Conservation (phyloP, 2,888 invertebrate species). For the Rosalia funebris region DNA sequence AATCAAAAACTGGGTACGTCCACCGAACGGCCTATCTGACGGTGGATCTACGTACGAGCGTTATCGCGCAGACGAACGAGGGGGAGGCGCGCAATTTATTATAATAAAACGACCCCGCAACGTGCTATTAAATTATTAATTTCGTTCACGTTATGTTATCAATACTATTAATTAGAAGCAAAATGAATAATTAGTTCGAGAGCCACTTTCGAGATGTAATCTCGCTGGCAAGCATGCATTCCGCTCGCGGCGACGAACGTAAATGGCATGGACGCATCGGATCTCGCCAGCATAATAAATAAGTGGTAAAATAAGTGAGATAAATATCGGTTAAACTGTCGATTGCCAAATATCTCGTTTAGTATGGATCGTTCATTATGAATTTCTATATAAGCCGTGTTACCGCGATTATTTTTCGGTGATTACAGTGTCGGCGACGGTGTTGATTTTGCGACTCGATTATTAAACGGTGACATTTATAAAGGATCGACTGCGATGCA, state of each 20-base stretch:
- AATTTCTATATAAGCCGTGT: slow-evolving; percentile 4
- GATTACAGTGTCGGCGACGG: neutral
- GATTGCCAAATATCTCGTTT: neutral
- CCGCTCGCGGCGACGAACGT: slow-evolving; percentile 30
- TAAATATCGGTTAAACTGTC: neutral
- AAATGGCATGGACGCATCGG: slow-evolving; percentile 39
- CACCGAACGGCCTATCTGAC: slow-evolving; percentile 25
- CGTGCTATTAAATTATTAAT: slow-evolving; percentile 52
- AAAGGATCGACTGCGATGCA: neutral
- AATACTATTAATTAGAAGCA: slow-evolving; percentile 46
- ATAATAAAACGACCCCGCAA: slow-evolving; percentile 38
- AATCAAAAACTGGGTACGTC: slow-evolving; percentile 48
- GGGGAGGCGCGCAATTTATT: slow-evolving; percentile 33
- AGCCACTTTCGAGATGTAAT: slow-evolving; percentile 30
- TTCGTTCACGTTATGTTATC: slow-evolving; percentile 44
- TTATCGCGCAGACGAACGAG: slow-evolving; percentile 12
- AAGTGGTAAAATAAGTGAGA: slow-evolving; percentile 33
- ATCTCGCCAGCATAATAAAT: slow-evolving; percentile 41
- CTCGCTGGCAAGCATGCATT: slow-evolving; percentile 31
- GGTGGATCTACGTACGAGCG: slow-evolving; percentile 10
- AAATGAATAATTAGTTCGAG: slow-evolving; percentile 42
- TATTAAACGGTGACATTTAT: neutral
- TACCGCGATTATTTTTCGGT: slow-evolving; percentile 9
- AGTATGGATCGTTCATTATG: neutral
- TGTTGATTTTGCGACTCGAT: slow-evolving; percentile 1